Evolutionary conservation across 2,797 vertebrate species (phyloP).

Genomic region (Coregonus ussuriensis): DNA sequence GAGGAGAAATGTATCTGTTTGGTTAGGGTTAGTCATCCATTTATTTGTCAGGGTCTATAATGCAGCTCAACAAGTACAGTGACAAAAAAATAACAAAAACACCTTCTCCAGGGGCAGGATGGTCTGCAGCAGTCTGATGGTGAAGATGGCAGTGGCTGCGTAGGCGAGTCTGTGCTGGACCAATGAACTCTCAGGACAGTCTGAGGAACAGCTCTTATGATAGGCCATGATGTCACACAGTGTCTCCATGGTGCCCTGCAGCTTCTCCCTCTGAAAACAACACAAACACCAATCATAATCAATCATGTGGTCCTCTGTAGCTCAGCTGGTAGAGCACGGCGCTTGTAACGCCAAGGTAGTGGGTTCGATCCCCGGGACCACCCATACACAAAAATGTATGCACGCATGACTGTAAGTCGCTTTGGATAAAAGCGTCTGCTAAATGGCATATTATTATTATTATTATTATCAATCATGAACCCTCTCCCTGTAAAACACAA

Average conservation of each 20-base stretch:
- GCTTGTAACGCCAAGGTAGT: too few species aligned
- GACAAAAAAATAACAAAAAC: conserved; percentile 26
- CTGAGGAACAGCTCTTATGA: conserved; percentile 70
- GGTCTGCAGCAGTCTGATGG: conserved; percentile 84
- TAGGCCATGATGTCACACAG: conserved; percentile 87
- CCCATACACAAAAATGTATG: too few species aligned
- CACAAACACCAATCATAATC: neutral
- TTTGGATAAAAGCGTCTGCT: too few species aligned
- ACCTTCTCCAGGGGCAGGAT: conserved; percentile 94
- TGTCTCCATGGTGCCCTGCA: conserved; percentile 79
- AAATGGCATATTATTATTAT: too few species aligned
- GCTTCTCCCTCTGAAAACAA: conserved; percentile 82
- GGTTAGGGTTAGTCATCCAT: neutral
- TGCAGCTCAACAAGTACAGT: neutral
- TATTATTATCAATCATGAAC: neutral
- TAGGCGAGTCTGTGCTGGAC: conserved; percentile 88
- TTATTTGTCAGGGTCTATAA: too few species aligned
- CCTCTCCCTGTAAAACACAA: conserved; percentile 4
- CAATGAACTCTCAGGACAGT: conserved; percentile 69
- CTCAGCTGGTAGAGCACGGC: too few species aligned
- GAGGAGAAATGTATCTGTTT: neutral
- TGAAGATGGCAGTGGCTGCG: conserved; percentile 81
- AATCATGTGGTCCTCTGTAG: neutral
- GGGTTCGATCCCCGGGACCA: too few species aligned
- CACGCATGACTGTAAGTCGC: too few species aligned